A percentile compares a stretch with the other conserved stretches of the same genome.
Evolutionary conservation across 2,888 invertebrate species (phyloP).

Genomic region (Pandemis cinnamomeana): DNA sequence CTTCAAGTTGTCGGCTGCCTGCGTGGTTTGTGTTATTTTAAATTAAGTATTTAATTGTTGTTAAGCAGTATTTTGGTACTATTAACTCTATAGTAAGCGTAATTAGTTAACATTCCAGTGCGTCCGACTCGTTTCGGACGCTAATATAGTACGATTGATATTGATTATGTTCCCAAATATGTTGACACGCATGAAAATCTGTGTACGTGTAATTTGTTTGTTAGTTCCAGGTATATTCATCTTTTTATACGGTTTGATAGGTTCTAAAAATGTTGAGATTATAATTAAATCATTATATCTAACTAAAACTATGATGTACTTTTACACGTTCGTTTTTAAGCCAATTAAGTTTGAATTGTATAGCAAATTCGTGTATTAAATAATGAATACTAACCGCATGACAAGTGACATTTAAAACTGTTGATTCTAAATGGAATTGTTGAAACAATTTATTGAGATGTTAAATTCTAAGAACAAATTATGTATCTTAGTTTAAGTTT

Average conservation of each 20-base stretch:
- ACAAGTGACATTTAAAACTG: constrained; percentile 66
- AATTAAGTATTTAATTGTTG: constrained; percentile 72
- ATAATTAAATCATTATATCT: constrained; percentile 22
- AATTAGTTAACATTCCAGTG: constrained; percentile 78
- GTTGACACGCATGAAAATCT: constrained; percentile 25
- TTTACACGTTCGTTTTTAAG: constrained; percentile 33
- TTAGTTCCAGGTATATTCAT: constrained; percentile 17
- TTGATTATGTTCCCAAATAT: constrained; percentile 47
- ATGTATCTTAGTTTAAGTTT: constrained; percentile 60
- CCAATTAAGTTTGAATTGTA: constrained; percentile 39
- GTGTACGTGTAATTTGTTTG: constrained; percentile 12
- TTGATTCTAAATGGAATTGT: constrained; percentile 62
- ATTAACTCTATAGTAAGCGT: constrained; percentile 68
- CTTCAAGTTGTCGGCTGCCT: constrained; percentile 23
- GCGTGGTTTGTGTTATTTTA: constrained; percentile 37
- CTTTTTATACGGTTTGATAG: constrained; percentile 38
- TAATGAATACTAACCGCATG: constrained; percentile 74
- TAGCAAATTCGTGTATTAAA: constrained; percentile 45
- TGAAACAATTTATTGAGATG: constrained; percentile 49
- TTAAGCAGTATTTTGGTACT: constrained; percentile 75
- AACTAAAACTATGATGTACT: constrained; percentile 35
- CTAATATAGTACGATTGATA: constrained; percentile 40
- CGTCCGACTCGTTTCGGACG: constrained; percentile 44
- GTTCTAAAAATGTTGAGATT: constrained; percentile 40
- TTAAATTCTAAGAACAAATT: constrained; percentile 69